Evolutionary conservation across 2,888 invertebrate genomes (phyloP).

Genomic region (Thyatira batis): DNA sequence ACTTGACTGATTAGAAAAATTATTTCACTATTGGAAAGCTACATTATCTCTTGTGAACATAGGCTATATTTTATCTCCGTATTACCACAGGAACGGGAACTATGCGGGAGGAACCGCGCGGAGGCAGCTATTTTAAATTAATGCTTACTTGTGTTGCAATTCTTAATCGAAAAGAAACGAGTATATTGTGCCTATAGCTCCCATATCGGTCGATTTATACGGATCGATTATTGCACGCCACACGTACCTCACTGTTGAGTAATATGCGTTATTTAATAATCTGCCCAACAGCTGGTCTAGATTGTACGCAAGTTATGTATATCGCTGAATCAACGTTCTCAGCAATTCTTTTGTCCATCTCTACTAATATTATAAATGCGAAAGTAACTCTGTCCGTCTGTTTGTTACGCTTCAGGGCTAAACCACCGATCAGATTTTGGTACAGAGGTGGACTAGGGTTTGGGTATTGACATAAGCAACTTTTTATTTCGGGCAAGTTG

Average conservation of each 20-base stretch:
- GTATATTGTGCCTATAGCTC: not conserved
- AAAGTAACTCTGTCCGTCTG: too few species aligned
- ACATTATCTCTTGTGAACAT: too few species aligned
- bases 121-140: not conserved
- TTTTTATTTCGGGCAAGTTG: too few species aligned
- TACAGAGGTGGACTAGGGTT: too few species aligned
- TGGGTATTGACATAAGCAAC: too few species aligned
- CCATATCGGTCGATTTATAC: not conserved
- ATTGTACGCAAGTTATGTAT: not conserved
- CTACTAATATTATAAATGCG: not conserved
- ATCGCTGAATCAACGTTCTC: slow-evolving; percentile 7
- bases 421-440: too few species aligned
- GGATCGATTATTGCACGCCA: slow-evolving; percentile 4
- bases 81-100: too few species aligned
- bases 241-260: slow-evolving; percentile 21
- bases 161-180: not conserved
- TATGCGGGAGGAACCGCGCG: too few species aligned
- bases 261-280: slow-evolving; percentile 12
- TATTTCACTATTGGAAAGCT: too few species aligned
- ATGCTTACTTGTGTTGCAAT: not conserved
- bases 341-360: slow-evolving; percentile 8
- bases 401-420: too few species aligned
- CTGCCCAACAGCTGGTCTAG: not conserved
- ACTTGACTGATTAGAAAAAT: too few species aligned
- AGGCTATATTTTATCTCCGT: too few species aligned